Base-by-base conservation (phyloP, 1,140 invertebrate genomes). In the Listronotus oregonensis region DNA sequence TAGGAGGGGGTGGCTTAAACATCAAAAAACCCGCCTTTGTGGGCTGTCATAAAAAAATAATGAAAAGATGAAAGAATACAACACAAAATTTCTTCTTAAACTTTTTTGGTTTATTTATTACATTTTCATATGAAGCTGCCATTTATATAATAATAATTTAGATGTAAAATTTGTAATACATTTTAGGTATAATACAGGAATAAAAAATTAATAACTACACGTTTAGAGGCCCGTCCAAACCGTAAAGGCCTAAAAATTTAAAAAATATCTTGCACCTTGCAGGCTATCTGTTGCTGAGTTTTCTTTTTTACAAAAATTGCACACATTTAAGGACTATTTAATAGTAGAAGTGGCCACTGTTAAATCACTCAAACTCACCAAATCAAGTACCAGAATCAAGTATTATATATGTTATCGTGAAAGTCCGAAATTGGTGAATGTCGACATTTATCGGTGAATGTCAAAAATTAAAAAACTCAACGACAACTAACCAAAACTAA, bases 141-240 rank as follows among this genome's bases (percentile, higher is more conserved):
- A 64, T 64, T 64, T 43, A 64, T 51, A 51, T 21, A 40, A 15
- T 47, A 56, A 56, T 43, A 40, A 42, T 56, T 56, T 43, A 40
- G 40, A 43, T 56, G 37, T 37, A 32, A 56, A 56, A 11, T 40
- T 61, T 61, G 34, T 61, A 61, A 61, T 61, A 61, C 58, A 61
- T 61, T 50, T 50, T 51, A 50, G 43, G 58, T 61, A 61, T 61
- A 58, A 61, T 61, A 61, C 47, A 61, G 12, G 47, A 39, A 50
- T 40, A 50, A 40, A 50, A 50, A 50, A 61, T 42, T 50, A 46
- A 47, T 12, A 52, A 52, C 27, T 52, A 59, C 44, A 37, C 34
- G 37, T 58, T 59, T 61, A 50, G 58, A 61, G 58, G 47, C 47
- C 43, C 18, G 37, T 40, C 39, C 21, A 34, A 46, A 58, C 42